Evolutionary conservation across 1,140 invertebrate genomes (phyloP).

Genomic region (Drosophila sechellia): DNA sequence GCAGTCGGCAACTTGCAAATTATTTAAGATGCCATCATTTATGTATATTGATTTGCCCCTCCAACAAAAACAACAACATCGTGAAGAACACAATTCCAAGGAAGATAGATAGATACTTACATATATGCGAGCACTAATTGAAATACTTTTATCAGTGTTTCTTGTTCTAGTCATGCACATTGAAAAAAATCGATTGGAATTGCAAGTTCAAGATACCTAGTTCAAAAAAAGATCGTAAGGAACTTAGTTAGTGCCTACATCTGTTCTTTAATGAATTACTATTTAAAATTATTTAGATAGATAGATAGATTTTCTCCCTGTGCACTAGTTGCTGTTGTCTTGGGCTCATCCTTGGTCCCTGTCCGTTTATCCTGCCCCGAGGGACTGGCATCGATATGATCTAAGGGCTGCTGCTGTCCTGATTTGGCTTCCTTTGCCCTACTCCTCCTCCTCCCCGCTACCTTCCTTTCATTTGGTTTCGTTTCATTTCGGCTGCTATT

Average conservation of each 20-base stretch:
- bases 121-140: constrained; percentile 67
- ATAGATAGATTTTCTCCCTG: not conserved
- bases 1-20: constrained; percentile 63
- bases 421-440: constrained; percentile 26
- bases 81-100: constrained; percentile 5
- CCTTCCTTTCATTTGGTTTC: constrained; percentile 7
- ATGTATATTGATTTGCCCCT: constrained; percentile 53
- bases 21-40: constrained; percentile 69
- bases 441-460: not conserved
- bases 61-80: constrained; percentile 27
- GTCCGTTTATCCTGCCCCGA: constrained; percentile 35
- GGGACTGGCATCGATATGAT: constrained; percentile 61
- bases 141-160: constrained; percentile 77
- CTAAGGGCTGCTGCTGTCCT: constrained; percentile 58
- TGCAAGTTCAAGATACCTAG: too few relatives aligned
- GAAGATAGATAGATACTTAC: not conserved
- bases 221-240: too few relatives aligned
- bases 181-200: not conserved
- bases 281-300: too few relatives aligned
- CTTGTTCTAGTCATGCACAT: constrained; percentile 10
- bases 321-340: constrained; percentile 21
- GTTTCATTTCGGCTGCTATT: constrained; percentile 16
- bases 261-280: too few relatives aligned
- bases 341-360: constrained; percentile 32
- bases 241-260: too few relatives aligned